Percentiles rank a stretch among this genome's conserved stretches.
Conservation (phyloP, 2,888 invertebrate genomes). For the Saturnia pavonia region DNA sequence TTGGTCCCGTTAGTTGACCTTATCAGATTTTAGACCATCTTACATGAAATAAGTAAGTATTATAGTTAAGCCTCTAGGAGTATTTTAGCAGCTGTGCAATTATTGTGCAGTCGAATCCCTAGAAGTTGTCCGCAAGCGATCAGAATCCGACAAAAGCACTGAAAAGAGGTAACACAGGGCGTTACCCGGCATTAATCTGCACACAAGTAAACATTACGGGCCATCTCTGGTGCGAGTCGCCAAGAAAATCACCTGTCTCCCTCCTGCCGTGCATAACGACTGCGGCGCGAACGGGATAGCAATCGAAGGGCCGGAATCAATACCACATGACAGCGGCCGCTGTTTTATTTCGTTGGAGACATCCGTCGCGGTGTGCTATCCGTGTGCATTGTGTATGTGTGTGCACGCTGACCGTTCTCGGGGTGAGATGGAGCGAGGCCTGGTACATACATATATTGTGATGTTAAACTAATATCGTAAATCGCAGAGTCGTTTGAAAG, state of each 20-base stretch:
- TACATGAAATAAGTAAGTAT: not conserved
- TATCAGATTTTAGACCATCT: not conserved
- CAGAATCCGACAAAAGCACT: constrained; percentile 17
- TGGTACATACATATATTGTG: constrained; percentile 13
- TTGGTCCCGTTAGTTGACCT: not conserved
- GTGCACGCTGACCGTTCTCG: constrained; percentile 28
- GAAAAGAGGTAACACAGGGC: constrained; percentile 40
- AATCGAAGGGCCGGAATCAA: constrained; percentile 68
- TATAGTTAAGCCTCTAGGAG: not conserved
- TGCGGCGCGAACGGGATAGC: constrained; percentile 47
- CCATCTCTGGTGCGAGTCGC: constrained; percentile 46
- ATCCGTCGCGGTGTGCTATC: constrained; percentile 50
- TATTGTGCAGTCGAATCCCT: not conserved
- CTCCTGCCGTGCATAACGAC: constrained; percentile 32
- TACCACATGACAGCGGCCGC: constrained; percentile 69
- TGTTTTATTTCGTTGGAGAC: constrained; percentile 75
- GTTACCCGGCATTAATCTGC: constrained; percentile 62
- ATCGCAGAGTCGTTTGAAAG: constrained; percentile 11
- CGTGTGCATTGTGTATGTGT: constrained; percentile 31
- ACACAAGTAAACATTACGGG: constrained; percentile 59
- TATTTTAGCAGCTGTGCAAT: not conserved
- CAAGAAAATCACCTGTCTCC: constrained; percentile 52
- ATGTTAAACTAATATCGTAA: constrained; percentile 13
- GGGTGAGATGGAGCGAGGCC: constrained; percentile 23
- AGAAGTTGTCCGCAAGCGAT: not conserved